Evolutionary conservation across 2,888 invertebrate genomes (phyloP).

Genomic region (Amiota minor): DNA sequence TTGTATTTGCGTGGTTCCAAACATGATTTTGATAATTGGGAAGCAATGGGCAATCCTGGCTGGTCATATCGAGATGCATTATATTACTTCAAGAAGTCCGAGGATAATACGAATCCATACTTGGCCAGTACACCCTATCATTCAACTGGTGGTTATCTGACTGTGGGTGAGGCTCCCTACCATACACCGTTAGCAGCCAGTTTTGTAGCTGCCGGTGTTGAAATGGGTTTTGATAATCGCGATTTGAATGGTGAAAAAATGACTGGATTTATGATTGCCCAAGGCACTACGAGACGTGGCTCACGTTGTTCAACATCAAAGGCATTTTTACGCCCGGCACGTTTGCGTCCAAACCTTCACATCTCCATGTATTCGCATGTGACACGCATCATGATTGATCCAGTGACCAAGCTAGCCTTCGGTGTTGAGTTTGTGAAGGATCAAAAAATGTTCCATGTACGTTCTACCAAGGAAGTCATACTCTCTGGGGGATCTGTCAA

Average conservation of each 20-base stretch:
- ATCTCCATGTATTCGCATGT: conserved; percentile 88
- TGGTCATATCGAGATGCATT: conserved; percentile 89
- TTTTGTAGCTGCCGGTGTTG: conserved; percentile 87
- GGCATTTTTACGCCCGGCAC: conserved; percentile 87
- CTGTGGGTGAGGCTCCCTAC: conserved; percentile 89
- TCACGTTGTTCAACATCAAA: conserved; percentile 91
- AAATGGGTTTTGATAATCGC: conserved; percentile 88
- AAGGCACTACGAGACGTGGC: conserved; percentile 85
- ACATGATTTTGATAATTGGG: conserved; percentile 93
- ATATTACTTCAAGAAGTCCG: conserved; percentile 91
- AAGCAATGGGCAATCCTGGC: conserved; percentile 87
- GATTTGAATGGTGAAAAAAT: conserved; percentile 91
- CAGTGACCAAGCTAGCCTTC: conserved; percentile 83
- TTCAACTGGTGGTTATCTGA: conserved; percentile 85
- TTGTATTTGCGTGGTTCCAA: conserved; percentile 91
- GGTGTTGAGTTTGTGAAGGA: conserved; percentile 88
- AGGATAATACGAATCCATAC: conserved; percentile 91
- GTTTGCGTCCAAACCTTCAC: conserved; percentile 87
- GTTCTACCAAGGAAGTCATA: conserved; percentile 90
- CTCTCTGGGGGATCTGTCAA: conserved; percentile 93
- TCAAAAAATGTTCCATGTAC: conserved; percentile 81
- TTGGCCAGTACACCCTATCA: conserved; percentile 86
- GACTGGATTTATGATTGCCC: conserved; percentile 91
- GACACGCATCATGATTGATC: conserved; percentile 83
- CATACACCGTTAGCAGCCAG: conserved; percentile 87